Evolutionary conservation across 2,888 invertebrate species (phyloP), one percentile per base, ranked within the genome.

Genomic region (Pterostichus niger): DNA sequence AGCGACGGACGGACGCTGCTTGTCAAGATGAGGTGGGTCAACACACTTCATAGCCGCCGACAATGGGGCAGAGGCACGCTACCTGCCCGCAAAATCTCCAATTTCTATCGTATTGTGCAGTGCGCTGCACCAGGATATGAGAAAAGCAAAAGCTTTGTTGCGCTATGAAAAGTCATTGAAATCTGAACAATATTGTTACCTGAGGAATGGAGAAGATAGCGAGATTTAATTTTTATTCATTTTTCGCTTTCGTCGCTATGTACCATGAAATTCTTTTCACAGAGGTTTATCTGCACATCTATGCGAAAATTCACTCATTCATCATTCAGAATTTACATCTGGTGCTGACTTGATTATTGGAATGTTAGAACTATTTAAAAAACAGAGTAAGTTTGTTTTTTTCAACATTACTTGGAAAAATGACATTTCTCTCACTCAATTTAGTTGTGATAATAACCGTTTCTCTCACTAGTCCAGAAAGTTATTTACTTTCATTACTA

Each of bases 21-120:
- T 40, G 40, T 33, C 75, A 75, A 75, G 75, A 49, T 33, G 75
- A 61, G 79, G 56, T 79, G 79, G 79, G 79, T 79, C 79, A 64
- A 79, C 79, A 79, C 46, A 71, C 68, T 44, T 71, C 68, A 71
- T 71, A 71, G 68, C 9, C 68, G 68, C n/a, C 68, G 68, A 71
- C 68, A 71, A 71, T 71, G 68, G 68, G 68, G 68, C 35, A 44
- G 2, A 17, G 1, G 6, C 17, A 17, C 13, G 1, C 49, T 35
- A 33, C 33, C 64, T 64, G 64, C 6, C 35, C 6, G 24, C 11
- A 11, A 24, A 59, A 59, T 31, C 17, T 31, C 13, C 64, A 11
- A 35, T 71, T 71, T 71, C 68, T 44, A 15, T 15, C 11, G 2
- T 17, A 44, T 71, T 71, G 68, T 71, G 7, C 33, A 0, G 33